Percentiles rank a stretch among this genome's conserved stretches.
Evolutionary conservation across 1,140 invertebrate species (phyloP).

Genomic region (Anastrepha obliqua): DNA sequence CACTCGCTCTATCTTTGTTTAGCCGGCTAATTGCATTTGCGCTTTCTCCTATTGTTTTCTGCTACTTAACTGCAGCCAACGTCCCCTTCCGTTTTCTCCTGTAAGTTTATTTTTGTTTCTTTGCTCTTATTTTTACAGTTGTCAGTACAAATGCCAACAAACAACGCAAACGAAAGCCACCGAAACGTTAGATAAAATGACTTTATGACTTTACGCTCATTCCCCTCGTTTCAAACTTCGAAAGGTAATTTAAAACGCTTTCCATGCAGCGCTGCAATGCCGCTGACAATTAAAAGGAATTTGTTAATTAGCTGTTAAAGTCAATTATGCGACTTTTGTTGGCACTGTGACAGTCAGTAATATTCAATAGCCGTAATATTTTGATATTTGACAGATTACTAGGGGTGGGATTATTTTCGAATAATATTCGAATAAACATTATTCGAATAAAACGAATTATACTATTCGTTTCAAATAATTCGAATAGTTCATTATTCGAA

Average conservation of each 20-base stretch:
- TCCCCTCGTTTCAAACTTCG: not conserved
- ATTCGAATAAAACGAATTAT: too few relatives aligned
- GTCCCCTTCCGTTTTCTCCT: not conserved
- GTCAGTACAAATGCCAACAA: slow-evolving; percentile 23
- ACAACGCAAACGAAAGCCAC: slow-evolving; percentile 24
- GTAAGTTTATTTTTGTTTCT: not conserved
- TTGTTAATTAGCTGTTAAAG: slow-evolving; percentile 51
- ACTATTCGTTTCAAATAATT: too few relatives aligned
- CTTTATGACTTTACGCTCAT: slow-evolving; percentile 32
- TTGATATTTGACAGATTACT: slow-evolving; percentile 1
- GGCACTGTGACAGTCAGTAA: not conserved
- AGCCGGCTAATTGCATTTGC: not conserved
- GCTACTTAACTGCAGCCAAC: too few relatives aligned
- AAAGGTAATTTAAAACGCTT: slow-evolving; percentile 9
- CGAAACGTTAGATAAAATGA: slow-evolving; percentile 23
- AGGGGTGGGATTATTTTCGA: too few relatives aligned
- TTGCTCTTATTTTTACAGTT: slow-evolving; percentile 38
- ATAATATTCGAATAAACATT: too few relatives aligned
- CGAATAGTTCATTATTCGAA: too few relatives aligned
- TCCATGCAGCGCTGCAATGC: not conserved
- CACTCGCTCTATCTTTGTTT: not conserved
- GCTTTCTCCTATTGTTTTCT: not conserved
- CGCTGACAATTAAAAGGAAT: slow-evolving; percentile 48
- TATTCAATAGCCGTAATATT: not conserved
- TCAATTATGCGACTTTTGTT: slow-evolving; percentile 17